Evolutionary conservation across 2,797 vertebrate species (phyloP).

Genomic region (Enteromius viviparus): DNA sequence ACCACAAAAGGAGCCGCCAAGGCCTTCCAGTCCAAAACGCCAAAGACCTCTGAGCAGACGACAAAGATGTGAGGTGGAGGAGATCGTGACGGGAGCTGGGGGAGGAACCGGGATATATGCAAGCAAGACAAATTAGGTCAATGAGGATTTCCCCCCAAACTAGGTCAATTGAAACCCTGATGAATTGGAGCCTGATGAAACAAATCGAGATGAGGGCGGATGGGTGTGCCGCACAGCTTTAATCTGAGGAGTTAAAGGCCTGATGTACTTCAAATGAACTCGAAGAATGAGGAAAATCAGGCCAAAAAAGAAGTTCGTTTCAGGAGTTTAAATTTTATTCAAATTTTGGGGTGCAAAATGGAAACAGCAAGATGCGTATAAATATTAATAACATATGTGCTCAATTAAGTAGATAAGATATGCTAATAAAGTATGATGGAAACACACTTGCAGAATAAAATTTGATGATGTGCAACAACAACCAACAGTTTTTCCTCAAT

Average conservation of each 20-base stretch:
- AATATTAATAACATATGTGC: neutral
- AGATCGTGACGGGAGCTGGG: neutral
- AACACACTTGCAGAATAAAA: neutral
- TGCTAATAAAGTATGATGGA: neutral
- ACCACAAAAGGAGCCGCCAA: constrained; percentile 42
- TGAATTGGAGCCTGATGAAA: constrained; percentile 34
- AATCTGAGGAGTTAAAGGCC: neutral
- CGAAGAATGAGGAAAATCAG: neutral
- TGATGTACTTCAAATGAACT: neutral
- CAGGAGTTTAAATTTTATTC: neutral
- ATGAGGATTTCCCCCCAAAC: constrained; percentile 67
- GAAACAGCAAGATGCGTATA: neutral
- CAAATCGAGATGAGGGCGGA: neutral
- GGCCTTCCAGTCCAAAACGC: constrained; percentile 41
- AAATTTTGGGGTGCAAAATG: neutral
- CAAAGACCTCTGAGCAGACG: constrained; percentile 34
- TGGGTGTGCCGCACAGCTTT: constrained; percentile 21
- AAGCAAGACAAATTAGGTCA: constrained; percentile 64
- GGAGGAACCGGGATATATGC: constrained; percentile 41
- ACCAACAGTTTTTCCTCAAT: neutral
- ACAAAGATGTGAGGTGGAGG: constrained; percentile 43
- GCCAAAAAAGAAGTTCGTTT: neutral
- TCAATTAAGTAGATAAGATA: neutral
- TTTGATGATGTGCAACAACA: neutral
- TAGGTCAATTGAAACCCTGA: constrained; percentile 68